Evolutionary conservation across 2,888 invertebrate genomes (phyloP).

Genomic region (Achlya flavicornis): DNA sequence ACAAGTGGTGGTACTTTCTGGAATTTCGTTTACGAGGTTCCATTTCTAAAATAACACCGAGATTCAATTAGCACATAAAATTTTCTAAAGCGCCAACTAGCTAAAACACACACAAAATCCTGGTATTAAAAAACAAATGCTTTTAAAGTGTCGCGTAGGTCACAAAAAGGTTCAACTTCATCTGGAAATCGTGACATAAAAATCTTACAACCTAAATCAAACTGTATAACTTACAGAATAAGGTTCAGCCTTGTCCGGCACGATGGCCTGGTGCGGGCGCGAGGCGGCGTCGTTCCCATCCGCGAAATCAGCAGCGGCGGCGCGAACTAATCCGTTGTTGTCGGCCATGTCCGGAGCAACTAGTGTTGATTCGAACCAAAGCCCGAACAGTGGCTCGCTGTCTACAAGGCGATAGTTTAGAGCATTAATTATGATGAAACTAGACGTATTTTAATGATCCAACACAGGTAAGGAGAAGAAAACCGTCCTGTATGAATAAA

Average conservation of each 20-base stretch:
- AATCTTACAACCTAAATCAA: neutral
- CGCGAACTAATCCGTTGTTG: slow-evolving; percentile 65
- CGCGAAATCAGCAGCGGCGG: slow-evolving; percentile 76
- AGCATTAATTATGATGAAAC: slow-evolving; percentile 10
- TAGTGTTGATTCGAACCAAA: slow-evolving; percentile 97
- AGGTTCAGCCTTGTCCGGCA: slow-evolving; percentile 79
- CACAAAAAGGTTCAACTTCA: neutral
- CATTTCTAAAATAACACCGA: too few relatives aligned
- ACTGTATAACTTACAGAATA: slow-evolving; percentile 68
- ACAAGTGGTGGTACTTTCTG: too few relatives aligned
- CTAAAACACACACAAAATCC: too few relatives aligned
- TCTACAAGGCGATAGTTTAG: slow-evolving; percentile 80
- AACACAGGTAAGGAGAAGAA: too few relatives aligned
- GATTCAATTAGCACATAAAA: too few relatives aligned
- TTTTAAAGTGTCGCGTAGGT: too few relatives aligned
- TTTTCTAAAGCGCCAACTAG: too few relatives aligned
- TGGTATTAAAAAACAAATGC: too few relatives aligned
- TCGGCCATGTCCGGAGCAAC: slow-evolving; percentile 90
- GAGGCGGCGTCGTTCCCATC: slow-evolving; percentile 75
- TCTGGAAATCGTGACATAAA: too few relatives aligned
- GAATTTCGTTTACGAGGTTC: too few relatives aligned
- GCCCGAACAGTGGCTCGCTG: slow-evolving; percentile 93
- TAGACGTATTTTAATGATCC: neutral
- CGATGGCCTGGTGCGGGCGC: slow-evolving; percentile 71
- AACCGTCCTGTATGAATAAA: too few relatives aligned